Conservation (phyloP, 2,888 invertebrate species). For the Papilio elwesi region DNA sequence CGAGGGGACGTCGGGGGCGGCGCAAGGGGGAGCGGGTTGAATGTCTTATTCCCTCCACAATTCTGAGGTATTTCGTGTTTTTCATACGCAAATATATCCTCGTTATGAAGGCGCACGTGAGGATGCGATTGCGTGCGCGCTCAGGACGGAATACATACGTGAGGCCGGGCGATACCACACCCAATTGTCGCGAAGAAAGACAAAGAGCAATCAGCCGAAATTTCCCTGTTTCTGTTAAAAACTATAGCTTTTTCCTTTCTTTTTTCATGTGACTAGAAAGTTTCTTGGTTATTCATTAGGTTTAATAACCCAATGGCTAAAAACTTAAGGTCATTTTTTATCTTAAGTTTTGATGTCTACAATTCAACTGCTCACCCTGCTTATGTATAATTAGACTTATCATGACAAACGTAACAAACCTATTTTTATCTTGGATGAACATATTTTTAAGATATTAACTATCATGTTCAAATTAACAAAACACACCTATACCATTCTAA, state of each 20-base stretch:
- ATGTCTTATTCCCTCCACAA: slow-evolving; percentile 84
- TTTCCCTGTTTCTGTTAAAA: slow-evolving; percentile 8
- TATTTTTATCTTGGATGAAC: too few relatives aligned
- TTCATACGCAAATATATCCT: slow-evolving; percentile 85
- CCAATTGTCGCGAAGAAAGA: slow-evolving; percentile 70
- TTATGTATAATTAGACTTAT: neutral
- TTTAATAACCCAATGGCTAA: too few relatives aligned
- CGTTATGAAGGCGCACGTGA: slow-evolving; percentile 83
- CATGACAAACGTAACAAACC: too few relatives aligned
- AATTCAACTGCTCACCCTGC: neutral
- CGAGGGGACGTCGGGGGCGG: slow-evolving; percentile 52
- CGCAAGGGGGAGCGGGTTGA: slow-evolving; percentile 75
- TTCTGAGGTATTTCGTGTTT: slow-evolving; percentile 85
- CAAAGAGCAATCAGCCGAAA: slow-evolving; percentile 72
- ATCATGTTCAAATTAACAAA: too few relatives aligned
- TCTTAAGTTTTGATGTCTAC: too few relatives aligned
- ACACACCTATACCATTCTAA: too few relatives aligned
- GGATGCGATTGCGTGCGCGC: slow-evolving; percentile 79
- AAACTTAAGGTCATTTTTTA: too few relatives aligned
- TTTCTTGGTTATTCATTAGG: neutral
- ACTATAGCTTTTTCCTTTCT: neutral
- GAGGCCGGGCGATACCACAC: slow-evolving; percentile 54
- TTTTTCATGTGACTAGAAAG: neutral
- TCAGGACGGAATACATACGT: slow-evolving; percentile 64
- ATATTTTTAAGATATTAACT: too few relatives aligned